phyloP scores from a whole-genome alignment of 2,888 invertebrate genomes.

The Zygogramma bicolorata region DNA sequence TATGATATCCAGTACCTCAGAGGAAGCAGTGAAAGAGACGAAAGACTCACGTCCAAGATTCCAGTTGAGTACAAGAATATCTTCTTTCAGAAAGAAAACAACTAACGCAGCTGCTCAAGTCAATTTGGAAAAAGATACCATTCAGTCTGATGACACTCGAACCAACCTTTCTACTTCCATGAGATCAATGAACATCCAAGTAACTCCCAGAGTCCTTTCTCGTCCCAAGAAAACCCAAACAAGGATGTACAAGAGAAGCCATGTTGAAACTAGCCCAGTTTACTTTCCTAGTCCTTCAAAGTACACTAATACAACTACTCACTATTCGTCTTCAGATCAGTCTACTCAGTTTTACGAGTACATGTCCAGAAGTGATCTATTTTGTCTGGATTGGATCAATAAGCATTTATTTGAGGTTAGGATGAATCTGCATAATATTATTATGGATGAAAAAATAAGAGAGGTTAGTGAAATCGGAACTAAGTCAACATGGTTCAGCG shows the following conservation, averaged over 20 bases:
- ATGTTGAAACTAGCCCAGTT: conserved; percentile 18
- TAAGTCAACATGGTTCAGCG: conserved; percentile 46
- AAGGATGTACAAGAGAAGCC: conserved; percentile 16
- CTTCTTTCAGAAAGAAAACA: neutral
- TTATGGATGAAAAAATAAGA: conserved; percentile 55
- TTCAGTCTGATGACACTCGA: neutral
- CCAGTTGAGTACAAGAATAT: conserved; percentile 4
- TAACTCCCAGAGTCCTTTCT: neutral
- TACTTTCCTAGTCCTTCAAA: neutral
- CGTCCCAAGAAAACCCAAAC: conserved; percentile 28
- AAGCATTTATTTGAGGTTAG: conserved; percentile 56
- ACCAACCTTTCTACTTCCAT: conserved; percentile 7
- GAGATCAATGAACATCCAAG: neutral
- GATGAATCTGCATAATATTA: conserved; percentile 53
- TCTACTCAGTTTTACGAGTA: conserved; percentile 57
- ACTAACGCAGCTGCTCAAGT: conserved; percentile 11
- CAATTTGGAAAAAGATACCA: neutral
- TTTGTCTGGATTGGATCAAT: conserved; percentile 58
- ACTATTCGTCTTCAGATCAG: conserved; percentile 20
- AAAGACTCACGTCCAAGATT: conserved; percentile 13
- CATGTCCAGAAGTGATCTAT: conserved; percentile 55
- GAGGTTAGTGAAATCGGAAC: conserved; percentile 52
- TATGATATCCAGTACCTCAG: neutral
- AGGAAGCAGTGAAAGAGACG: neutral
- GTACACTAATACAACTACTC: conserved; percentile 26